These are phyloP conservation scores for Diadumene lineata DNA, from an alignment of 92 coral and sea anemone species.

Conservation along the genomic window DNA sequence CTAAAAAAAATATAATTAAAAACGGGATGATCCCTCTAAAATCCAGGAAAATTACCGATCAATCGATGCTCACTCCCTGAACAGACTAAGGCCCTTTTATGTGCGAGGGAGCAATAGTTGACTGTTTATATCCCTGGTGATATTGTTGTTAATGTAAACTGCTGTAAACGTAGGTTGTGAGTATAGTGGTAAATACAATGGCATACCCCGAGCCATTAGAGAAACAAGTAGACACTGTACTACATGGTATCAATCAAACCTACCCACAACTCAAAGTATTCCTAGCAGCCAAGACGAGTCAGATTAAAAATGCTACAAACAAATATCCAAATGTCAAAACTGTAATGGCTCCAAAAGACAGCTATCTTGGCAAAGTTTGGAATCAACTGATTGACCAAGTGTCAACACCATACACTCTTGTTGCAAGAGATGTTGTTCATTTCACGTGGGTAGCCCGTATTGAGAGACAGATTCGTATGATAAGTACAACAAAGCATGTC, in stretches of 20 bases:
- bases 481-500: conserved; percentile 28
- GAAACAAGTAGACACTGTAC: conserved; percentile 24
- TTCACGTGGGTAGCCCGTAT: conserved; percentile 32
- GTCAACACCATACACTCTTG: conserved; percentile 34
- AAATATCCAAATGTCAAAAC: conserved; percentile 1
- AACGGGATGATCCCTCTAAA: too few relatives aligned
- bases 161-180: conserved; percentile 15
- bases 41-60: too few relatives aligned
- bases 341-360: not conserved
- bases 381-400: conserved; percentile 24
- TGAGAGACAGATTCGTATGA: conserved; percentile 39
- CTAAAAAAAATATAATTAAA: too few relatives aligned
- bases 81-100: too few relatives aligned
- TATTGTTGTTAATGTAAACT: too few relatives aligned
- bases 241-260: conserved; percentile 28
- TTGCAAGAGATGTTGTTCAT: conserved; percentile 36
- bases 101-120: too few relatives aligned
- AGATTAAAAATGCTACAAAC: conserved; percentile 4
- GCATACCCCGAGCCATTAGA: conserved; percentile 30
- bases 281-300: conserved; percentile 27
- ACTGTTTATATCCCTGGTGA: too few relatives aligned
- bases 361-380: conserved; percentile 31
- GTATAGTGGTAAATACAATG: conserved; percentile 36
- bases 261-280: conserved; percentile 31
- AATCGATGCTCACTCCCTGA: too few relatives aligned